Evolutionary conservation across 1,140 invertebrate genomes (phyloP), one percentile per base, ranked within the genome.

Genomic region (Chironomus tepperi): DNA sequence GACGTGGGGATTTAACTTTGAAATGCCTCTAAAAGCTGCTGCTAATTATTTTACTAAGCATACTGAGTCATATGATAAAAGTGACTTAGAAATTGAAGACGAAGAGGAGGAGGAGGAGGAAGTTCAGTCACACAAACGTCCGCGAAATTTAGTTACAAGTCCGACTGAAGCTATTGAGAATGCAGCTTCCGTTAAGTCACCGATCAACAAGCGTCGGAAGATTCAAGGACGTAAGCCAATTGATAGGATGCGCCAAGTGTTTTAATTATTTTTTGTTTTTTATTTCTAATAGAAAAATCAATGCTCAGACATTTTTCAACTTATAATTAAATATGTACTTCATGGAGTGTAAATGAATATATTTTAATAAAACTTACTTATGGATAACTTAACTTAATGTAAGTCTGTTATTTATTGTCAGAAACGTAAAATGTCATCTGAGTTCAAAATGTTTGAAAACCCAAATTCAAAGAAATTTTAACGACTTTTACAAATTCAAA

Each of bases 201-300:
- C 65, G 9, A 21, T 70, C 18, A 21, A 5, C 18, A 70, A 70
- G 12, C 65, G 65, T 18, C 65, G 19, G 5, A n/a, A 18, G 8
- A 70, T 70, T 70, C 65, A 70, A 70, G 65, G 16, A 10, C n/a
- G 65, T 21, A 18, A 21, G 19, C 65, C 65, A 10, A 70, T 70
- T 10, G 18, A 18, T 21, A 15, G 65, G 2, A 57, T 57, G 47
- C 47, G 47, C 2, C 47, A 1, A 57, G 10, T 57, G 2, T 12
- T 2, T 57, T 57, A 57, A 57, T 12, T 57, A 57, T 2, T 12
- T 57, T 2, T 57, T 57, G 2, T 57, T 12, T 57, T 57, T 57
- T 12, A 57, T 57, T 57, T 57, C 15, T 57, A n/a, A 57, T 57
- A 57, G 47, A 57, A 15, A 57, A 34, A 34, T n/a, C 3, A 57